These are phyloP conservation scores for Typhlomys cinereus DNA, from an alignment of 2,113 vertebrate species.

Conservation along the genomic window DNA sequence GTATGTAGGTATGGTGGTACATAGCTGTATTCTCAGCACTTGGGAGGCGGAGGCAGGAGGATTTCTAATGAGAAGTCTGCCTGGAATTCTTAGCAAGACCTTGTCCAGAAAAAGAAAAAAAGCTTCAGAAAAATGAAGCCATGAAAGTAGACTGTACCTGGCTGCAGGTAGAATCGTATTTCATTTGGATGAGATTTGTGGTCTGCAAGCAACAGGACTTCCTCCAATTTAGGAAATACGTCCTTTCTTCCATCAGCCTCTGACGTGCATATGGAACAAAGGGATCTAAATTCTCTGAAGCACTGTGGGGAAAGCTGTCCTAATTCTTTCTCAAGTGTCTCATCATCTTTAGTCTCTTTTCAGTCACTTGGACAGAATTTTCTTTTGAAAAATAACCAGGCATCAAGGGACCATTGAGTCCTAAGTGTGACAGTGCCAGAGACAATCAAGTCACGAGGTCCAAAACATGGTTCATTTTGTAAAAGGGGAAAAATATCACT, in stretches of 20 bases:
- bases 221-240: slow-evolving; percentile 33
- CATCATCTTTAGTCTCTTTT: slow-evolving; percentile 51
- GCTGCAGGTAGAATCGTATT: background rate
- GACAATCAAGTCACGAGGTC: background rate
- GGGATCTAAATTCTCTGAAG: slow-evolving; percentile 16
- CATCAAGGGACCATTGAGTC: slow-evolving; percentile 40
- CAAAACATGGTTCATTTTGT: background rate
- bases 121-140: background rate
- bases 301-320: background rate
- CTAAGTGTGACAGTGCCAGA: background rate
- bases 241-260: background rate
- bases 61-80: background rate
- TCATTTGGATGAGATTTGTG: slow-evolving; percentile 27
- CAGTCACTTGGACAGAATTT: slow-evolving; percentile 1
- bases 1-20: background rate
- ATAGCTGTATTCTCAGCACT: background rate
- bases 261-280: slow-evolving; percentile 53
- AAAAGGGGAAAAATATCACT: slow-evolving; percentile 19
- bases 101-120: background rate
- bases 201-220: slow-evolving; percentile 33
- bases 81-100: too few species aligned
- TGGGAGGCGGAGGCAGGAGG: background rate
- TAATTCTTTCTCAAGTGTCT: slow-evolving; percentile 20
- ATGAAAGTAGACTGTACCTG: background rate
- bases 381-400: background rate